These are phyloP conservation scores for Euthynnus affinis DNA, from an alignment of 2,797 vertebrate species.

Conservation along the genomic window DNA sequence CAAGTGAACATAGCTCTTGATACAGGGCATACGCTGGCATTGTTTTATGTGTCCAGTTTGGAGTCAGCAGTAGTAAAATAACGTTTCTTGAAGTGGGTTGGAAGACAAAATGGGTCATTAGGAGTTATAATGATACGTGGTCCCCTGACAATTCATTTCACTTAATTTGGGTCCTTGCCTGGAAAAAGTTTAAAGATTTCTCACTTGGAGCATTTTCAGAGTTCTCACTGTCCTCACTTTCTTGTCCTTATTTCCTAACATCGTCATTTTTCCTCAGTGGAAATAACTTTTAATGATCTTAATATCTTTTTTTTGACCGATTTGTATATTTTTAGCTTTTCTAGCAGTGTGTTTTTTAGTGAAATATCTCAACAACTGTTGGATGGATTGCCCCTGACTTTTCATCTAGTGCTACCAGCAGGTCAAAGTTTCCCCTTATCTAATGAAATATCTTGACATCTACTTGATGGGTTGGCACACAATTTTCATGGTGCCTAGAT, in stretches of 20 bases:
- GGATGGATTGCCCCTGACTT: too few species aligned
- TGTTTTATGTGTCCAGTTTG: background rate
- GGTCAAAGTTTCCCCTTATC: too few species aligned
- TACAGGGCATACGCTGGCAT: background rate
- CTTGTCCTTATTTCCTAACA: background rate
- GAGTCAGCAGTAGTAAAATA: background rate
- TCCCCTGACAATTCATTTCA: slow-evolving; percentile 3
- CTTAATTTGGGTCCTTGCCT: slow-evolving; percentile 25
- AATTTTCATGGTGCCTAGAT: too few species aligned
- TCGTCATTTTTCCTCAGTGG: background rate
- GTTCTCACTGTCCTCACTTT: background rate
- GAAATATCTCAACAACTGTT: too few species aligned
- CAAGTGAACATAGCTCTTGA: background rate
- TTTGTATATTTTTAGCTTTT: too few species aligned
- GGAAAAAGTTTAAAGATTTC: background rate
- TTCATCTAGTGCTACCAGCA: too few species aligned
- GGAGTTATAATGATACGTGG: slow-evolving; percentile 8
- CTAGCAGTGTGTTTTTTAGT: too few species aligned
- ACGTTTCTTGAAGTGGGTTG: slow-evolving; percentile 1
- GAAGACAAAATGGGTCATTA: slow-evolving; percentile 3
- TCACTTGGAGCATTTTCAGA: too few species aligned
- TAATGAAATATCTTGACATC: too few species aligned
- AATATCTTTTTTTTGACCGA: too few species aligned
- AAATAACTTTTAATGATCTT: background rate
- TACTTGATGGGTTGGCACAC: too few species aligned